Conservation (phyloP, 2,888 invertebrate genomes). For the Coelinius sp. region DNA sequence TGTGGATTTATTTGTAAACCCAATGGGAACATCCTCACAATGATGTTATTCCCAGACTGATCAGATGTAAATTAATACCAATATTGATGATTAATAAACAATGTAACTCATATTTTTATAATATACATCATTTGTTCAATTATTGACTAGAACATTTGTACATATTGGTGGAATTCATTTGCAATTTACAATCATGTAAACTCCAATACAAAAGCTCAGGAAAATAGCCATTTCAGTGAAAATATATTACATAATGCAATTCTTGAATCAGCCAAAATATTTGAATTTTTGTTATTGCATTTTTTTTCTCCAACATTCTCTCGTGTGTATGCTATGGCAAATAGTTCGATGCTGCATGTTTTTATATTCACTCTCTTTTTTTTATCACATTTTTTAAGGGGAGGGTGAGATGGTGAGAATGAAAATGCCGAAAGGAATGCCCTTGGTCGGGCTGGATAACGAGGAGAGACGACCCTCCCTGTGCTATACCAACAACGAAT, state of each 20-base stretch:
- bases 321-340: not conserved
- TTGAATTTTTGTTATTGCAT: slow-evolving; percentile 19
- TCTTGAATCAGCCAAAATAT: not conserved
- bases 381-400: not conserved
- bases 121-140: not conserved
- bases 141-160: not conserved
- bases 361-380: not conserved
- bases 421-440: slow-evolving; percentile 21
- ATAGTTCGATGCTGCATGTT: slow-evolving; percentile 7
- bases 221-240: not conserved
- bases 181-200: not conserved
- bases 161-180: not conserved
- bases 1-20: not conserved
- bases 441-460: not conserved
- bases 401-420: not conserved
- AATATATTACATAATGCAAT: slow-evolving; percentile 15
- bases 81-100: not conserved
- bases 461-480: not conserved
- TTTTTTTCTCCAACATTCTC: not conserved
- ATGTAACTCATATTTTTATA: not conserved
- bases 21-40: not conserved
- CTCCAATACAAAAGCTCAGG: not conserved
- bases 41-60: not conserved
- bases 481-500: not conserved
- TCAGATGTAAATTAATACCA: not conserved